Evolutionary conservation across 2,888 invertebrate genomes (phyloP), one percentile per base, ranked within the genome.

Genomic region (Ryuthela nishihirai): DNA sequence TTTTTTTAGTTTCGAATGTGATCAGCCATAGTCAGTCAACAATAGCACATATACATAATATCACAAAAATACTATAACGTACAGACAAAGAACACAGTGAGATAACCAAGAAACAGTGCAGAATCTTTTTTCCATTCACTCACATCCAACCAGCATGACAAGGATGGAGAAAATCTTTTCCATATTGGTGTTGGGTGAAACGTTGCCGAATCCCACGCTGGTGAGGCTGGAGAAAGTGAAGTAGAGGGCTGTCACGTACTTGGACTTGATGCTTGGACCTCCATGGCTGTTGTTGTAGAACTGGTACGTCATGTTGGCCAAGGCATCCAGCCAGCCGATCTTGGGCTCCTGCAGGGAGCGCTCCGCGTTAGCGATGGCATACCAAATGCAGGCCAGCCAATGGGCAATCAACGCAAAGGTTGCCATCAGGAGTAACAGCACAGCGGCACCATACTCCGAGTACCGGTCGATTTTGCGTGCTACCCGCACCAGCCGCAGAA

Each of bases 371-470:
- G 94, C 97, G 69, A 98, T 97, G 46, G 97, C 95, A 75, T 98
- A 98, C 97, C 97, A 98, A 73, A 98, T 87, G 77, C 98, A 98
- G 54, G 98, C 97, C 75, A 98, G 81, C 98, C 98, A 98, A 79
- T 98, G 98, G 68, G 97, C 98, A 74, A 98, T 94, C 67, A 98
- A 85, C 62, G 94, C 95, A 80, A 98, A 98, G 54, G 93, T 92
- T 67, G 92, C 91, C 93, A 97, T 95, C 67, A 98, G 83, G 67
- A 98, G 83, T 65, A 98, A 82, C 64, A 98, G 82, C 68, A 98
- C 97, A 66, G 97, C 97, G 53, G 97, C 95, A 69, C 98, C 98
- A 79, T 98, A 98, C 79, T 98, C 98, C 48, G 95, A 95, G 79
- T 97, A 95, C 74, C 97, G 82, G 82, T 98, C 98, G 74, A 98